These are phyloP conservation scores for Merluccius polli DNA, from an alignment of 2,797 vertebrate species.

Conservation along the genomic window DNA sequence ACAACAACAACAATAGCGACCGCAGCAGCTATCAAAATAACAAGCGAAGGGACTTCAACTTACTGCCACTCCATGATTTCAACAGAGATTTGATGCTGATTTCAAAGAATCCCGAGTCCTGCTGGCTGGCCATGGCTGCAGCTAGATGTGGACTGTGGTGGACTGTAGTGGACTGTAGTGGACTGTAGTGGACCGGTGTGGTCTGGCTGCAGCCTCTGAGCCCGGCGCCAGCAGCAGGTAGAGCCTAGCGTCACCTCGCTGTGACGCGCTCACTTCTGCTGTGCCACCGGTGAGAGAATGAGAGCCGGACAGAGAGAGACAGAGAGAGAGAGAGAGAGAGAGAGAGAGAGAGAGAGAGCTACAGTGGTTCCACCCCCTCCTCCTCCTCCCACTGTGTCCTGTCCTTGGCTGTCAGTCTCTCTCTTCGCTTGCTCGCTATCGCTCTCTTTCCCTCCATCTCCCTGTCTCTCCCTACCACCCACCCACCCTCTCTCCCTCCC, in stretches of 20 bases:
- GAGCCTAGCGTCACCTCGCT: constrained; percentile 70
- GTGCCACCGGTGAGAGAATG: constrained; percentile 35
- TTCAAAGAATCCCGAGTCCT: constrained; percentile 99
- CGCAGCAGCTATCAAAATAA: constrained; percentile 17
- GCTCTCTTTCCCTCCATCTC: constrained; percentile 9
- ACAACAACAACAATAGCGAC: not conserved
- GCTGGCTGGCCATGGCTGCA: constrained; percentile 94
- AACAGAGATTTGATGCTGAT: constrained; percentile 99
- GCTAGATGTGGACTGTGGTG: constrained; percentile 24
- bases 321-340: constrained; percentile 61
- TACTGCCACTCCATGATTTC: constrained; percentile 98
- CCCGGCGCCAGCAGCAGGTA: constrained; percentile 69
- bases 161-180: not conserved
- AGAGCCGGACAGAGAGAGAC: constrained; percentile 55
- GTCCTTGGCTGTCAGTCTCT: constrained; percentile 73
- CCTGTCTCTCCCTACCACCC: not conserved
- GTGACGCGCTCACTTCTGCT: constrained; percentile 58
- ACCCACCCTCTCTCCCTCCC: not conserved
- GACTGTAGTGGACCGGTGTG: not conserved
- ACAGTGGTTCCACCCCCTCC: constrained; percentile 68
- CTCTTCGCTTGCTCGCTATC: constrained; percentile 44
- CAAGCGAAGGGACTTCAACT: constrained; percentile 68
- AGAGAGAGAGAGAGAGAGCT: constrained; percentile 62
- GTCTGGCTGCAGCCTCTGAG: constrained; percentile 37
- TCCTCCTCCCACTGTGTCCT: constrained; percentile 71